A percentile compares a stretch with the other conserved stretches of the same genome.
Evolutionary conservation across 2,113 vertebrate species (phyloP).

Genomic region (Nesoenas mayeri): DNA sequence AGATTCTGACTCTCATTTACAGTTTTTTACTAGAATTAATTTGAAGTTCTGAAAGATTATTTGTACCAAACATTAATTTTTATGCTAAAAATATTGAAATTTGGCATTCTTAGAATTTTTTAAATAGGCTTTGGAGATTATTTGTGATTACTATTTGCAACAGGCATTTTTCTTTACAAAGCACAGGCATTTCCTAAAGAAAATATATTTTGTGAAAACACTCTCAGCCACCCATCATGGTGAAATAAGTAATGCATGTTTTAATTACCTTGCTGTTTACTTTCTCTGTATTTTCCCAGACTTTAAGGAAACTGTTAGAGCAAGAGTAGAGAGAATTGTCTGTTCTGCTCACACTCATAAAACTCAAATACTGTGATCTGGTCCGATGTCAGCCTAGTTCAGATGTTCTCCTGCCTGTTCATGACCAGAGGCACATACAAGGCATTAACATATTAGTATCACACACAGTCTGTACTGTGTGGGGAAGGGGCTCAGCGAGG

Average conservation of each 20-base stretch:
- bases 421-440: not conserved
- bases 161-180: not conserved
- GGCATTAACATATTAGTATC: not conserved
- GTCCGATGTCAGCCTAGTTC: not conserved
- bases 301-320: slow-evolving; percentile 22
- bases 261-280: slow-evolving; percentile 46
- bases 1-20: not conserved
- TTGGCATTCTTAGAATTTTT: not conserved
- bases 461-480: not conserved
- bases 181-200: not conserved
- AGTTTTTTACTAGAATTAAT: not conserved
- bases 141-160: not conserved
- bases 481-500: not conserved
- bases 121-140: not conserved
- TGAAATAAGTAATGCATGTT: not conserved
- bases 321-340: not conserved
- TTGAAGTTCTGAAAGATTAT: not conserved
- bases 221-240: not conserved
- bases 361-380: not conserved
- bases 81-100: not conserved
- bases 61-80: not conserved
- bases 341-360: not conserved
- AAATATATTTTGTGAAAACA: not conserved
- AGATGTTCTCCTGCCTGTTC: not conserved
- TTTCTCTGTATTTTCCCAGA: slow-evolving; percentile 3